These are phyloP conservation scores for Alviniconcha strummeri DNA, from an alignment of 2,888 invertebrate genomes.

Conservation along the genomic window DNA sequence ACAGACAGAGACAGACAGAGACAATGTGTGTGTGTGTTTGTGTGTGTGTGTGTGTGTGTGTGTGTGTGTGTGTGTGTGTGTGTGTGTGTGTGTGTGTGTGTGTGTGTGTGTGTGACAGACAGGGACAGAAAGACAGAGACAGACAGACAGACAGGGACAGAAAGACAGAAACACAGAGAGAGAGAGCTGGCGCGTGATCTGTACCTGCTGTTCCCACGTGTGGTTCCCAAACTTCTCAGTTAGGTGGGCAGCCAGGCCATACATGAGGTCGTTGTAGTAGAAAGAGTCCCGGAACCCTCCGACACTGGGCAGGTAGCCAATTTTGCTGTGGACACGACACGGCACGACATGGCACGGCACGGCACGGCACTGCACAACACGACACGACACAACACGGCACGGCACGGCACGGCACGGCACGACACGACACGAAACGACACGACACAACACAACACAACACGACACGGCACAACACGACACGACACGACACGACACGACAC, in stretches of 20 bases:
- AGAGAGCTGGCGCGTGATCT: background rate
- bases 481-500: background rate
- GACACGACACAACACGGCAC: background rate
- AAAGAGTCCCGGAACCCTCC: slow-evolving; percentile 57
- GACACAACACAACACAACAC: background rate
- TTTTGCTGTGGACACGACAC: slow-evolving; percentile 18
- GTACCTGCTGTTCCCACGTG: slow-evolving; percentile 60
- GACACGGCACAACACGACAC: background rate
- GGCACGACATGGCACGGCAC: background rate
- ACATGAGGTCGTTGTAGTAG: slow-evolving; percentile 65
- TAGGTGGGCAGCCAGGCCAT: slow-evolving; percentile 59
- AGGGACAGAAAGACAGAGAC: background rate
- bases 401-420: background rate
- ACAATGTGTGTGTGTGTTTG: no score
- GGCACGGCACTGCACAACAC: background rate
- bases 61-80: no score
- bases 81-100: no score
- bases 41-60: no score
- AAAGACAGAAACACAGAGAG: background rate
- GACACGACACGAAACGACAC: background rate
- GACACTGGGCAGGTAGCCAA: slow-evolving; percentile 18
- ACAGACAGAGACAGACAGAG: background rate
- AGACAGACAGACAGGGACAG: background rate
- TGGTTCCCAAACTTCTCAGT: slow-evolving; percentile 51
- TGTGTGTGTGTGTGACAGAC: no score